Evolutionary conservation across 2,888 invertebrate genomes (phyloP).

Genomic region (Norana najaformis): DNA sequence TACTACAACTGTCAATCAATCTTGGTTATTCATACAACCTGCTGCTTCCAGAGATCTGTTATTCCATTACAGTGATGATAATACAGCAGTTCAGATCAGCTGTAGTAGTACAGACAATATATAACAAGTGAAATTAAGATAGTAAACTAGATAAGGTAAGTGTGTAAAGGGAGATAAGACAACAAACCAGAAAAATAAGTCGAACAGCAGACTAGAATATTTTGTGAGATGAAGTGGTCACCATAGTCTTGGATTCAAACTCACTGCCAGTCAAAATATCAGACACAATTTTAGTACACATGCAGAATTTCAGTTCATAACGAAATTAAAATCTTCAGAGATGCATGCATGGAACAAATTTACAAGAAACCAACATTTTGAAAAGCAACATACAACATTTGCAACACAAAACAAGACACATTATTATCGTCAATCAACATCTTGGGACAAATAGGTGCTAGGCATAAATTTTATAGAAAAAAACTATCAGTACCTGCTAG

Average conservation of each 20-base stretch:
- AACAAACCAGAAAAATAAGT: not conserved
- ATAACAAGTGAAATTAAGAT: not conserved
- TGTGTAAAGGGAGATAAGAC: not conserved
- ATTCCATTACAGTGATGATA: not conserved
- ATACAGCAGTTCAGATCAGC: not conserved
- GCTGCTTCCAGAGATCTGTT: not conserved
- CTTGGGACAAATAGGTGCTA: not conserved
- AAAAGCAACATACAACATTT: not conserved
- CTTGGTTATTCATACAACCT: not conserved
- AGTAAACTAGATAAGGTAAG: constrained; percentile 13
- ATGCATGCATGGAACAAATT: not conserved
- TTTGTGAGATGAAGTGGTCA: not conserved
- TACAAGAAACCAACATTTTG: not conserved
- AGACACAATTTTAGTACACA: not conserved
- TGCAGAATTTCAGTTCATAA: not conserved
- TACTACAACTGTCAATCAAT: not conserved
- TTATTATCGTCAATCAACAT: not conserved
- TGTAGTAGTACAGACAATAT: not conserved
- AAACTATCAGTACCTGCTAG: not conserved
- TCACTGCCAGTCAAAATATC: not conserved
- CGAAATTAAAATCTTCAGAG: not conserved
- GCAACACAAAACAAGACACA: not conserved
- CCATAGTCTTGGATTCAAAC: not conserved
- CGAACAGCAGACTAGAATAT: not conserved
- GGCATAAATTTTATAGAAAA: not conserved